These are phyloP conservation scores for Rhyacophila evoluta DNA, from an alignment of 2,888 invertebrate species.

Conservation along the genomic window DNA sequence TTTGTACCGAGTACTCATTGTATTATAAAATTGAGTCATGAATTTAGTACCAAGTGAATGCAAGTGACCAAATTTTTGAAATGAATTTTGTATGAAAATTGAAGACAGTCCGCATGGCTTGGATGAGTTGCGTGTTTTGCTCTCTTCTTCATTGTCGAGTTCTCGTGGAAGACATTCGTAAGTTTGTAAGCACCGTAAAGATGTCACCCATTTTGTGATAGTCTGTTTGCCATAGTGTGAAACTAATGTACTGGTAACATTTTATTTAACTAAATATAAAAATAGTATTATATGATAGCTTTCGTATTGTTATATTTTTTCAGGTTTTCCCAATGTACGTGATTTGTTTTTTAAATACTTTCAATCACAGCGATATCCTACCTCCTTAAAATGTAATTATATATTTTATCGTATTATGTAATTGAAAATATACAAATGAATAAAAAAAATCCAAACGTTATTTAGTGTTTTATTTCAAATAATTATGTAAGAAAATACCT, in stretches of 20 bases:
- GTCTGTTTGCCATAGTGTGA: constrained; percentile 43
- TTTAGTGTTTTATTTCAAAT: background rate
- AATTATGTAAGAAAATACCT: no score
- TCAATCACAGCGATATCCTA: constrained; percentile 49
- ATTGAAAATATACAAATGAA: constrained; percentile 56
- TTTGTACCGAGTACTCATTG: no score
- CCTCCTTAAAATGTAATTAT: constrained; percentile 52
- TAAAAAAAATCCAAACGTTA: constrained; percentile 35
- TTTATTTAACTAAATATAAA: background rate
- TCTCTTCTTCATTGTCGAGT: background rate
- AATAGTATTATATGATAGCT: background rate
- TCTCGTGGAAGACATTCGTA: background rate
- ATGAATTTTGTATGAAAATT: no score
- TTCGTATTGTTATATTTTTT: constrained; percentile 1
- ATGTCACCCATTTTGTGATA: constrained; percentile 37
- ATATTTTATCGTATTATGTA: constrained; percentile 50
- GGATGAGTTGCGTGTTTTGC: no score
- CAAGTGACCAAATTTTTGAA: no score
- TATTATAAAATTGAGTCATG: no score
- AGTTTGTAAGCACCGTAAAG: background rate
- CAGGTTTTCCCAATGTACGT: constrained; percentile 26
- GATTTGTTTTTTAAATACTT: constrained; percentile 25
- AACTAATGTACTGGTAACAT: constrained; percentile 20
- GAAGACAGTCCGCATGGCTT: no score
- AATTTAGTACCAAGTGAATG: no score